Percentiles rank a stretch among this genome's conserved stretches.
Evolutionary conservation across 1,140 invertebrate species (phyloP).

Genomic region (Lutraria rhynchaena): DNA sequence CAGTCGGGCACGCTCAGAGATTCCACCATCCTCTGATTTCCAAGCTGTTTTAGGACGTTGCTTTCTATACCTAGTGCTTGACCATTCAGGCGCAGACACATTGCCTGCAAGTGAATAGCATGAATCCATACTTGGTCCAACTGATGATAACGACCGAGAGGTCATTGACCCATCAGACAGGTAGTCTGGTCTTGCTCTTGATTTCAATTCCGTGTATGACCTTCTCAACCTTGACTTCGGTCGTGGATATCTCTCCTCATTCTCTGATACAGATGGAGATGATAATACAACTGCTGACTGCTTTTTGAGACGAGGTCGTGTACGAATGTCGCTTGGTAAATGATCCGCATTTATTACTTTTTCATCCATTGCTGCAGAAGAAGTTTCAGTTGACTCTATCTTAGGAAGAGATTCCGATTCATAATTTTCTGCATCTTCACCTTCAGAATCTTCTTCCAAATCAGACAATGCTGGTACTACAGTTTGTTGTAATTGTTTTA

Average conservation of each 20-base stretch:
- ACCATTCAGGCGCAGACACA: conserved; percentile 30
- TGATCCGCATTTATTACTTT: too few relatives aligned
- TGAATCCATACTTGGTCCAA: conserved; percentile 2
- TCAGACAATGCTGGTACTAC: not conserved
- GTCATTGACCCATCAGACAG: conserved; percentile 27
- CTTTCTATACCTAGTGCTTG: not conserved
- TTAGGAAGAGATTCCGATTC: too few relatives aligned
- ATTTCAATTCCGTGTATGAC: conserved; percentile 9
- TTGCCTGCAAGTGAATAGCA: conserved; percentile 1
- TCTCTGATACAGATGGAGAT: conserved; percentile 9
- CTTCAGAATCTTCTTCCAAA: conserved; percentile 31
- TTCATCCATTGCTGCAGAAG: too few relatives aligned
- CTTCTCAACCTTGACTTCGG: conserved; percentile 27
- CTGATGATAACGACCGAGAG: conserved; percentile 37
- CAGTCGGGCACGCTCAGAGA: not conserved
- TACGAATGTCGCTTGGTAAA: too few relatives aligned
- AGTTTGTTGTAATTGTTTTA: conserved; percentile 52
- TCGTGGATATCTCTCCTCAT: not conserved
- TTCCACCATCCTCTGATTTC: conserved; percentile 6
- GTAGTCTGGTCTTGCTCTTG: not conserved
- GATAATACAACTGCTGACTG: not conserved
- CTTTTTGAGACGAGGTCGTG: not conserved
- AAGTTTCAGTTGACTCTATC: too few relatives aligned
- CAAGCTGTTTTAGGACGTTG: conserved; percentile 31
- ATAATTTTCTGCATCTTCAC: conserved; percentile 24